Base-by-base conservation (phyloP, 2,888 invertebrate species). In the Lepeophtheirus nordmannii region DNA sequence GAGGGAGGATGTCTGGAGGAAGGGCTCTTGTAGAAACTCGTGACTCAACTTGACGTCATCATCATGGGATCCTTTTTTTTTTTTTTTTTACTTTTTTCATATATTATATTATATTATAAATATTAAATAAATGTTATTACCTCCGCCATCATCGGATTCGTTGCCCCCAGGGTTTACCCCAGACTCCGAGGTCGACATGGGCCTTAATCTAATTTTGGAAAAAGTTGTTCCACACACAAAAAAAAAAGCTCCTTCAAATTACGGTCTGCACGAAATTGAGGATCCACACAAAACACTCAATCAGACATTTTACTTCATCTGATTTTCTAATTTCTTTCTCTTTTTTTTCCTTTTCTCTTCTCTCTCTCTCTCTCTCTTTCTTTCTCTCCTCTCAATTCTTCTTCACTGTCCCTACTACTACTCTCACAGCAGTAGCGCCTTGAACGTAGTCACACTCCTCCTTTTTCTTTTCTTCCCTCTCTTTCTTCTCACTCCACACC, bases 101-200 rank as follows among this genome's bases (percentile, higher is more conserved):
- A n/a, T n/a, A n/a, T n/a, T n/a, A n/a, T n/a, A n/a, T n/a, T n/a
- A n/a, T n/a, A n/a, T n/a, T n/a, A n/a, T n/a, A n/a, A n/a, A n/a
- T n/a, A n/a, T n/a, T n/a, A n/a, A 30, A 30, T 30, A 30, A 30
- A 30, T 30, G 30, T 30, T 7, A 30, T 5, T 30, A 30, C 30
- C 53, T n/a, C 53, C 53, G 5, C 53, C 53, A n/a, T 46, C 53
- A 8, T 46, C 53, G 53, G 53, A 46, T 17, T 46, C 53, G 53
- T 46, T 14, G 17, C 53, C 53, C 7, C 30, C 30, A n/a, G 53
- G 53, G 17, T 46, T 46, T 5, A 30, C 30, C 30, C 30, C 30
- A n/a, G 53, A 46, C 53, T 46, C 53, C 53, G 53, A 46, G 53
- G 53, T 46, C n/a, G 53, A 46, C 53, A 46, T 46, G 14, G 53